A percentile compares a stretch with the other conserved stretches of the same genome.
Evolutionary conservation across 2,113 vertebrate genomes (phyloP).

Genomic region (Mirounga angustirostris): DNA sequence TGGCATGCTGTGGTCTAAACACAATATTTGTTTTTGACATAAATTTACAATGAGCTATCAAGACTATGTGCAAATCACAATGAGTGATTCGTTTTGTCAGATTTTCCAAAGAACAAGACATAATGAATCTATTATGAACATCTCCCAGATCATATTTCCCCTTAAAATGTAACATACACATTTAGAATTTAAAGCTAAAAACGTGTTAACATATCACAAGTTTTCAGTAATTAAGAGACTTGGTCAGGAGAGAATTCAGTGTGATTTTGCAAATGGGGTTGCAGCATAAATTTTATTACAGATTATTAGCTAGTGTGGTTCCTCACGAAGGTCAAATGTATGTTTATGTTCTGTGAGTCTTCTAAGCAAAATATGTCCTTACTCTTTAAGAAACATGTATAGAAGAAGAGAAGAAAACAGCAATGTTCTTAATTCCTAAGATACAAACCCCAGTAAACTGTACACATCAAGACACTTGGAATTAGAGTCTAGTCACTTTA

Average conservation of each 20-base stretch:
- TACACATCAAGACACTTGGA: neutral
- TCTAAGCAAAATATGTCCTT: neutral
- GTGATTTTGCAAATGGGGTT: slow-evolving; percentile 11
- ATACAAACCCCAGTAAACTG: neutral
- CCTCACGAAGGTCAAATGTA: neutral
- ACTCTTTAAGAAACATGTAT: neutral
- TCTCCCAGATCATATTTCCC: neutral
- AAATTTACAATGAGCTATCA: neutral
- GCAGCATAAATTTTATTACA: slow-evolving; percentile 3
- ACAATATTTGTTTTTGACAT: neutral
- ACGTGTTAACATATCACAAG: slow-evolving; percentile 38
- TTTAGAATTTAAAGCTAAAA: slow-evolving; percentile 38
- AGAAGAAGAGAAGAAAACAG: neutral
- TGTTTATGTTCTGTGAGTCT: neutral
- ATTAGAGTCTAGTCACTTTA: neutral
- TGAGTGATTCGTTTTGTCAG: slow-evolving; percentile 32
- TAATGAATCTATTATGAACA: slow-evolving; percentile 40
- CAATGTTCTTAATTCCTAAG: neutral
- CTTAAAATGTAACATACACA: neutral
- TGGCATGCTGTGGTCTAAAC: neutral
- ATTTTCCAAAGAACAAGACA: slow-evolving; percentile 46
- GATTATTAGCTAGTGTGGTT: slow-evolving; percentile 24
- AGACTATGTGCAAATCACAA: neutral
- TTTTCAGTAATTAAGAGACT: neutral
- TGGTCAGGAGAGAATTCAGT: slow-evolving; percentile 1